Conservation (phyloP, 2,888 invertebrate species). For the Strigamia crassipes region DNA sequence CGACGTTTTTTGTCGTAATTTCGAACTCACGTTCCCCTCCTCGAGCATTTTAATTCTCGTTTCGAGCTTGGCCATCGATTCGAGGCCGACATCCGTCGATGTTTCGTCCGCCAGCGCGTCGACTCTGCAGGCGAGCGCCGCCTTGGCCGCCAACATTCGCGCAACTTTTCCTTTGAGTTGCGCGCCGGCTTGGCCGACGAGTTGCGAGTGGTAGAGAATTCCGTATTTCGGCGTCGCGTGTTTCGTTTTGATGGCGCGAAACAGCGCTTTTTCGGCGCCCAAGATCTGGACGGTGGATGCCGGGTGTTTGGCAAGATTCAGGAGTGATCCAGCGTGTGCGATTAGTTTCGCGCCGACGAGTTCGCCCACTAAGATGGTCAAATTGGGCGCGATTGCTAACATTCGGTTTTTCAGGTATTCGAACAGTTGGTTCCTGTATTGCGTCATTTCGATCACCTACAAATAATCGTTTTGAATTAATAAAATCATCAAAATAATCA, state of each 20-base stretch:
- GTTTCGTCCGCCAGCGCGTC: slow-evolving; percentile 94
- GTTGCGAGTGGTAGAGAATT: slow-evolving; percentile 92
- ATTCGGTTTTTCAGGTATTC: slow-evolving; percentile 93
- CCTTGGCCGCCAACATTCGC: slow-evolving; percentile 95
- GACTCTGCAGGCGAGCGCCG: slow-evolving; percentile 86
- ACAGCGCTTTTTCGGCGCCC: slow-evolving; percentile 97
- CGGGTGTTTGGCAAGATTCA: slow-evolving; percentile 96
- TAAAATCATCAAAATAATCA: too few species aligned
- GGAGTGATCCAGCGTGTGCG: slow-evolving; percentile 94
- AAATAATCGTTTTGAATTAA: too few species aligned
- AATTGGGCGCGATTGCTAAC: slow-evolving; percentile 98
- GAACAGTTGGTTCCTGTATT: slow-evolving; percentile 86
- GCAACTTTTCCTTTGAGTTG: slow-evolving; percentile 89
- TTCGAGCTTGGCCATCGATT: slow-evolving; percentile 88
- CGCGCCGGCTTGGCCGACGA: slow-evolving; percentile 85
- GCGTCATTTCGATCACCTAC: slow-evolving; percentile 84
- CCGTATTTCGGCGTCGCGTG: slow-evolving; percentile 99
- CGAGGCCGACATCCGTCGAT: slow-evolving; percentile 80
- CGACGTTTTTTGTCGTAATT: too few species aligned
- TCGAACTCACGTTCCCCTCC: slow-evolving; percentile 80
- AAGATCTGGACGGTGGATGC: slow-evolving; percentile 97
- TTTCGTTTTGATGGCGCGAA: slow-evolving; percentile 94
- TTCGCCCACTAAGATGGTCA: slow-evolving; percentile 94
- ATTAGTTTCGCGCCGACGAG: slow-evolving; percentile 95
- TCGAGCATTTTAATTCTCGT: slow-evolving; percentile 71